Base-by-base conservation (phyloP, 2,113 vertebrate genomes). In the Verasper variegatus region DNA sequence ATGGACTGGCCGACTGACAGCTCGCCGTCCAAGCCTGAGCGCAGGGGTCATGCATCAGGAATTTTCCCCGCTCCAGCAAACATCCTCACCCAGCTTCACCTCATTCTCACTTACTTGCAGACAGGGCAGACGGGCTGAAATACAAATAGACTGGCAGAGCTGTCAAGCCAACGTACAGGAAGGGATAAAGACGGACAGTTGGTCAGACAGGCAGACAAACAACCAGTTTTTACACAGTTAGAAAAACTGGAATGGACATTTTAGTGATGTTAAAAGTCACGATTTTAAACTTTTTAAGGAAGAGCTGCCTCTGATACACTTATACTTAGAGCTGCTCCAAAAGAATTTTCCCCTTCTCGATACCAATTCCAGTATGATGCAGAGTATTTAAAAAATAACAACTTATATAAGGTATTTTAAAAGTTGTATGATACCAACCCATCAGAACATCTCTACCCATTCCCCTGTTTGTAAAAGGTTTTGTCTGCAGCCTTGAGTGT, bases 1-100 rank as follows among this genome's bases (percentile, higher is more conserved):
- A 85, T 88, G 81, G 82, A 67, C 72, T 42, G 80, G 58, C 71
- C 52, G 66, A 79, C 74, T 87, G 89, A 89, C 82, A 87, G 84
- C 80, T 80, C 62, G 15, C 81, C 71, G 56, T 51, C 69, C 59
- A 0, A 23, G 86, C 67, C 80, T 11, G 61, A 74, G 84, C 21
- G 12, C 47, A 5, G 18, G 42, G 83, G 87, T 90, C 91, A 88
- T 65, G 86, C 88, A 62, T 90, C 83, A 72, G 65, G 80, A 83
- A 79, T 82, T 89, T 76, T 83, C 68, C 63, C 73, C 24, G 84
- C 86, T 83, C 78, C 60, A 54, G 45, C 73, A 86, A 80, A 78
- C 84, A 87, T 75, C 84, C 77, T 79, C 80, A 68, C 77, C 82
- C 76, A 58, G 67, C 65, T 80, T 87, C 74, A 85, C 80, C 81